These are phyloP conservation scores for Neolamprologus cancellatus DNA, from an alignment of 2,113 vertebrate species.

Conservation along the genomic window DNA sequence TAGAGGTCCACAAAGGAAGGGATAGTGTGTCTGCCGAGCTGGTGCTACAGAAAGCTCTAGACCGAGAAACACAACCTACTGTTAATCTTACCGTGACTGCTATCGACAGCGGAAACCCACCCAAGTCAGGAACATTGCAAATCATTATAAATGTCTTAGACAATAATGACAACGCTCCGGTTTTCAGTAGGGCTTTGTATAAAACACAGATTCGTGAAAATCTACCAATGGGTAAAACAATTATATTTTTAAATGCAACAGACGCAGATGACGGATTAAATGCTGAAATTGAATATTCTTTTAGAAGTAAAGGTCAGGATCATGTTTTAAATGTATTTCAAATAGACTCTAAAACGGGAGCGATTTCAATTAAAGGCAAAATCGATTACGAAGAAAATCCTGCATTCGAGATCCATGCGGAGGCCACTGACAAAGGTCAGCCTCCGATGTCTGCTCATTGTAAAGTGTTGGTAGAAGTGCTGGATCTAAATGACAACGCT, in stretches of 20 bases:
- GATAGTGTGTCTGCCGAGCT: constrained; percentile 69
- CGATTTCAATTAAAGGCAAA: constrained; percentile 33
- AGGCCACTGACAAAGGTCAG: constrained; percentile 62
- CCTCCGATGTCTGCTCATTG: constrained; percentile 66
- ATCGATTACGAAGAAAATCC: constrained; percentile 35
- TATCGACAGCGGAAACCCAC: constrained; percentile 63
- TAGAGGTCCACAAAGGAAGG: constrained; percentile 33
- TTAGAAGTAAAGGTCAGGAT: constrained; percentile 36
- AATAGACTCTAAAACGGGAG: constrained; percentile 23
- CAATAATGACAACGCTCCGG: constrained; percentile 73
- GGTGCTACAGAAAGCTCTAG: constrained; percentile 71
- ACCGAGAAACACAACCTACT: constrained; percentile 62
- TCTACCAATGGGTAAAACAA: constrained; percentile 11
- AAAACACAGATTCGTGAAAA: constrained; percentile 66
- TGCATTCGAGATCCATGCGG: constrained; percentile 67
- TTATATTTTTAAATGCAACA: constrained; percentile 59
- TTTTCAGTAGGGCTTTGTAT: constrained; percentile 61
- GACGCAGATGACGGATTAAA: constrained; percentile 68
- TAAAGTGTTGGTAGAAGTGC: constrained; percentile 73
- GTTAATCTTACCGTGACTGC: constrained; percentile 53
- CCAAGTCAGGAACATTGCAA: constrained; percentile 54
- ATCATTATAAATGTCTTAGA: constrained; percentile 71
- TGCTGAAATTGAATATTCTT: constrained; percentile 42
- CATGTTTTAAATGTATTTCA: constrained; percentile 12
- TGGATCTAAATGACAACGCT: constrained; percentile 77